Evolutionary conservation across 2,797 vertebrate species (phyloP).

Genomic region (Ambastaia sidthimunki): DNA sequence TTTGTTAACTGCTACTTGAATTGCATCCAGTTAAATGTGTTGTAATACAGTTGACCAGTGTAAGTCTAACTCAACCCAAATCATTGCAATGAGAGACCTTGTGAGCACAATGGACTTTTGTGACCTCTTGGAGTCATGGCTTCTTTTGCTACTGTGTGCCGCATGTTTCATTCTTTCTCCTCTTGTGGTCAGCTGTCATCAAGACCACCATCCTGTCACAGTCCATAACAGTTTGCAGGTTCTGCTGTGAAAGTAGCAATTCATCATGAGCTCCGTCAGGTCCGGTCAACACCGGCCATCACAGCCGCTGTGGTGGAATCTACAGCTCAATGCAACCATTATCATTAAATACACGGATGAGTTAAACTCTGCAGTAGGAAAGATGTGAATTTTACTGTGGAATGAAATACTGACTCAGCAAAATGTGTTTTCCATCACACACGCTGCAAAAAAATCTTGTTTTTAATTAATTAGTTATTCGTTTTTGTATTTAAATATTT

Average conservation of each 20-base stretch:
- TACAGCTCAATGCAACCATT: constrained; percentile 13
- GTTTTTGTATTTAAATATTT: too few relatives aligned
- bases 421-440: not conserved
- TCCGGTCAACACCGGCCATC: constrained; percentile 31
- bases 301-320: not conserved
- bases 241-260: constrained; percentile 56
- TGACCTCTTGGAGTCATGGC: constrained; percentile 25
- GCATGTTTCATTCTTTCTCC: constrained; percentile 47
- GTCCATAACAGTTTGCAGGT: constrained; percentile 64
- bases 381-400: not conserved
- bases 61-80: constrained; percentile 14
- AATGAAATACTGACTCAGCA: not conserved
- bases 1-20: constrained; percentile 24
- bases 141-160: constrained; percentile 42
- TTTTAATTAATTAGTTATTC: too few relatives aligned
- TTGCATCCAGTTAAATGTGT: not conserved
- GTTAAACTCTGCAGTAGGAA: not conserved
- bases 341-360: not conserved
- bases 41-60: constrained; percentile 20
- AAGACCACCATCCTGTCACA: constrained; percentile 51
- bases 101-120: constrained; percentile 31
- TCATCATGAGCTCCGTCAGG: constrained; percentile 45
- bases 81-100: constrained; percentile 28
- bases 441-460: too few relatives aligned
- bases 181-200: constrained; percentile 44